These are phyloP conservation scores for Pheosia gnoma DNA, from an alignment of 2,888 invertebrate species.

Conservation along the genomic window DNA sequence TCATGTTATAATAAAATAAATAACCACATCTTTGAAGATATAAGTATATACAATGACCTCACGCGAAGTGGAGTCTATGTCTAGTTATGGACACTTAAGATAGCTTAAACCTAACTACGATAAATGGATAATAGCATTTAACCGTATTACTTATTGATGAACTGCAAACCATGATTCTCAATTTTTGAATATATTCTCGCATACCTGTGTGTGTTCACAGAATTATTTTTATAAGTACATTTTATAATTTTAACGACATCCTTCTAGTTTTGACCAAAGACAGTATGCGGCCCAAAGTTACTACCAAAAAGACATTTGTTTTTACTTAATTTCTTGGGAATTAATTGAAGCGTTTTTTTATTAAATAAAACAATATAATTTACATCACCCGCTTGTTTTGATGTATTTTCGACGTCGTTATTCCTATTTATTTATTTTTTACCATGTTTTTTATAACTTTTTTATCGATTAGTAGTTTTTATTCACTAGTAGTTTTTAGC, in stretches of 20 bases:
- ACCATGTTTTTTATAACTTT: constrained; percentile 71
- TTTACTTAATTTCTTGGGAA: constrained; percentile 60
- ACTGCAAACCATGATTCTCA: constrained; percentile 24
- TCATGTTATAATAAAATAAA: no score
- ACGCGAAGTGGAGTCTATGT: no score
- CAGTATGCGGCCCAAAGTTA: constrained; percentile 67
- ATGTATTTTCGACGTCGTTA: constrained; percentile 74
- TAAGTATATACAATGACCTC: no score
- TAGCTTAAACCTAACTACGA: no score
- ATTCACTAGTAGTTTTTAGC: constrained; percentile 52
- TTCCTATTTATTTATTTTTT: constrained; percentile 78
- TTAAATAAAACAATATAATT: constrained; percentile 27
- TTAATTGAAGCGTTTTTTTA: constrained; percentile 55
- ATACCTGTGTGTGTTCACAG: constrained; percentile 24
- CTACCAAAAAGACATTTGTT: constrained; percentile 74
- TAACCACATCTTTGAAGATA: no score
- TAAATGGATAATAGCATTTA: no score
- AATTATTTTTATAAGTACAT: constrained; percentile 39
- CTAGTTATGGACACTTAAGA: no score
- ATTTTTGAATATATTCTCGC: neutral
- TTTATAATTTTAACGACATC: constrained; percentile 48
- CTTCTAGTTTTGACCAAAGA: constrained; percentile 67
- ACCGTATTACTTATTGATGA: neutral
- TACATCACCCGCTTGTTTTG: constrained; percentile 65
- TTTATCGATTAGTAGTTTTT: constrained; percentile 58